Conservation (phyloP, 2,113 vertebrate genomes). For the Aldabrachelys gigantea region DNA sequence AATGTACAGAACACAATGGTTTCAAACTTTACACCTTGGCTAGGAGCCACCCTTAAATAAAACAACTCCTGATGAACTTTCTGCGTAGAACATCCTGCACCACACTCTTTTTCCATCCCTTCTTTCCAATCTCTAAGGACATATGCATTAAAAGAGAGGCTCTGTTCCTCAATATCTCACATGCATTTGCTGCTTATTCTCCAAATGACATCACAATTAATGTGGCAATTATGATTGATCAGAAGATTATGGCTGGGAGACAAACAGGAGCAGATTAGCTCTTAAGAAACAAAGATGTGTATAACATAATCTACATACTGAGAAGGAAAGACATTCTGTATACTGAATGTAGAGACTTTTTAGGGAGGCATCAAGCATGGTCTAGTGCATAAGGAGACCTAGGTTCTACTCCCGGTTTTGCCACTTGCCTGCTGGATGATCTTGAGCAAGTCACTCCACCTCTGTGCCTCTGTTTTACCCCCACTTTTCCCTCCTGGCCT, state of each 20-base stretch:
- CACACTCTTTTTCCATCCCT: not conserved
- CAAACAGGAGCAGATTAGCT: not conserved
- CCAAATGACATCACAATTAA: not conserved
- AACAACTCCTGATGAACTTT: not conserved
- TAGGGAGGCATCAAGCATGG: not conserved
- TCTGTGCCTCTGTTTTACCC: not conserved
- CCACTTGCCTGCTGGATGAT: not conserved
- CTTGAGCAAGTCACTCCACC: not conserved
- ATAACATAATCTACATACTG: not conserved
- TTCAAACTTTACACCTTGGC: not conserved
- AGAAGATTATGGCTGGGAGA: fast-evolving
- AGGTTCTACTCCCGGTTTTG: not conserved
- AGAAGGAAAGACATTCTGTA: not conserved
- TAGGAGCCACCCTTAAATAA: not conserved
- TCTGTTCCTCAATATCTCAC: not conserved
- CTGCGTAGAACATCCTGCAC: not conserved
- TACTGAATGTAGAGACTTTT: not conserved
- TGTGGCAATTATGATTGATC: not conserved
- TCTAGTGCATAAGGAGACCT: not conserved
- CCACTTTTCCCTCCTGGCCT: fast-evolving
- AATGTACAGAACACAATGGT: not conserved
- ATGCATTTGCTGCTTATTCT: not conserved
- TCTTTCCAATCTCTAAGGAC: not conserved
- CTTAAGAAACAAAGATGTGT: not conserved
- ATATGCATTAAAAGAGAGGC: not conserved